These are phyloP conservation scores for Bruchidius siliquastri DNA, from an alignment of 2,888 invertebrate genomes.

Conservation along the genomic window DNA sequence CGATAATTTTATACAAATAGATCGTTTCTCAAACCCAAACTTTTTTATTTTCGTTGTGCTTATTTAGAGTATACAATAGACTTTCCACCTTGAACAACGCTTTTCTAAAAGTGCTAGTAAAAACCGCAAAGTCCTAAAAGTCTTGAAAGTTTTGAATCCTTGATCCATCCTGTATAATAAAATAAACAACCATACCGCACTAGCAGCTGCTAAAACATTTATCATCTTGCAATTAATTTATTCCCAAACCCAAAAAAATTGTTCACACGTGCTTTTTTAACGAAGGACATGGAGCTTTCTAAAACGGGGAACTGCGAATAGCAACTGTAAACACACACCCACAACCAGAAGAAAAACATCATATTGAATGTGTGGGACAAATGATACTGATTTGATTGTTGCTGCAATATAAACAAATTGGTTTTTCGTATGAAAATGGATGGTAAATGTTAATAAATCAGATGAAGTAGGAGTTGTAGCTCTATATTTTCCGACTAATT, in stretches of 20 bases:
- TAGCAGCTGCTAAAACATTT: neutral
- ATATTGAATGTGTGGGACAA: neutral
- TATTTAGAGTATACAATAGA: too few species aligned
- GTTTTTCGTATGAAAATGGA: neutral
- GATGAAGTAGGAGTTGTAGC: neutral
- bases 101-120: too few species aligned
- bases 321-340: neutral
- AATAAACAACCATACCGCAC: neutral
- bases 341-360: neutral
- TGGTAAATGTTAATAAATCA: neutral
- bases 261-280: neutral
- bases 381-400: neutral
- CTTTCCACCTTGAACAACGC: too few species aligned
- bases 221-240: neutral
- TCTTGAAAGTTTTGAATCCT: too few species aligned
- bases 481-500: neutral
- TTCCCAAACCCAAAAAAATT: neutral
- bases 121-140: too few species aligned
- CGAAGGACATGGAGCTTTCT: neutral
- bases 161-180: neutral
- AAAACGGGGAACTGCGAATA: neutral
- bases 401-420: neutral
- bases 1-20: too few species aligned
- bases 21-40: too few species aligned
- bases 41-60: too few species aligned